These are phyloP conservation scores for Thereva unica DNA, from an alignment of 2,888 invertebrate species.

Conservation along the genomic window DNA sequence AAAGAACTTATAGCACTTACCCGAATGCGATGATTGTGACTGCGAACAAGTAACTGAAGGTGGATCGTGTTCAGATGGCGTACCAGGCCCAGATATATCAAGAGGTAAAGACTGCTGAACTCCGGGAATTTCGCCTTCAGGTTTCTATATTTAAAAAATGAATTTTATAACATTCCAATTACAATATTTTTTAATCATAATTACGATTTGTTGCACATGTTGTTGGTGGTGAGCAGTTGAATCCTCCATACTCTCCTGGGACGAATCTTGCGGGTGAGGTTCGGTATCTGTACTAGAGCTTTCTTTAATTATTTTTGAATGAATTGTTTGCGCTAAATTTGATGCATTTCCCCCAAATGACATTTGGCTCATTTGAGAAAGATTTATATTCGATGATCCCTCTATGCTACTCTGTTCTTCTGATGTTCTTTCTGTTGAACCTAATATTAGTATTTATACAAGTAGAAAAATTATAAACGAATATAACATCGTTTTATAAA, in stretches of 20 bases:
- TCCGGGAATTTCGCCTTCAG: constrained; percentile 55
- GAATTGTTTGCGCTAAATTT: constrained; percentile 54
- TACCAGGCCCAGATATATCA: constrained; percentile 55
- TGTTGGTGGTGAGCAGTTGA: constrained; percentile 52
- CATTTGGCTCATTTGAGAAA: constrained; percentile 61
- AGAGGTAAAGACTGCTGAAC: constrained; percentile 58
- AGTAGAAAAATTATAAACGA: not conserved
- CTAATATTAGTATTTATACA: constrained; percentile 44
- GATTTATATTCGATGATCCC: constrained; percentile 53
- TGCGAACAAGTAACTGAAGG: constrained; percentile 50
- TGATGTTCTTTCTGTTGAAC: constrained; percentile 62
- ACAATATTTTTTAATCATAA: not conserved
- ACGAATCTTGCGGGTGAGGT: constrained; percentile 60
- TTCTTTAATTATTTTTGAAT: constrained; percentile 57
- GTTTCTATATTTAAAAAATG: constrained; percentile 50
- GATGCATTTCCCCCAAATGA: constrained; percentile 58
- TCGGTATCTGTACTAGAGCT: constrained; percentile 60
- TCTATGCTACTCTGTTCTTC: constrained; percentile 59
- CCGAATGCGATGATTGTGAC: constrained; percentile 58
- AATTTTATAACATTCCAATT: constrained; percentile 40
- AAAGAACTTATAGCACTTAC: constrained; percentile 45
- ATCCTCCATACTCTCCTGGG: constrained; percentile 63
- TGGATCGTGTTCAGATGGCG: constrained; percentile 57
- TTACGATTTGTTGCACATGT: constrained; percentile 60
- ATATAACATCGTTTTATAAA: not conserved